These are phyloP conservation scores for Perizoma flavofasciatum DNA, from an alignment of 2,888 invertebrate genomes.

Conservation along the genomic window DNA sequence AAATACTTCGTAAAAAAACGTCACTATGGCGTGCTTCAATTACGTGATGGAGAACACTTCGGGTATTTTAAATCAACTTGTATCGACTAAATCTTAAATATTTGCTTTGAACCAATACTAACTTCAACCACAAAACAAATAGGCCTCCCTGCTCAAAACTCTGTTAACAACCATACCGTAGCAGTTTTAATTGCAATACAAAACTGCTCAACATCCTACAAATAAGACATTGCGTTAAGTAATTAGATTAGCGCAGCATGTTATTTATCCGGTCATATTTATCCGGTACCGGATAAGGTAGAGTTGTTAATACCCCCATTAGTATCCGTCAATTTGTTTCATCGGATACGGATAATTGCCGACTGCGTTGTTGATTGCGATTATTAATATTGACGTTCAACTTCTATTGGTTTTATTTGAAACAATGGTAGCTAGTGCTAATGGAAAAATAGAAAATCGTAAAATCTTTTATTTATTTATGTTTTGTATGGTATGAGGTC, in stretches of 20 bases:
- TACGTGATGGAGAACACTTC: too few relatives aligned
- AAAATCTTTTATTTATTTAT: too few relatives aligned
- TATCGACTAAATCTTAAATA: too few relatives aligned
- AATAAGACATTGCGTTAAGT: constrained; percentile 81
- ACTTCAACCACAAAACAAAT: constrained; percentile 47
- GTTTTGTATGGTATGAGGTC: too few relatives aligned
- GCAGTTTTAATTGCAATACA: constrained; percentile 71
- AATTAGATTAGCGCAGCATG: constrained; percentile 78
- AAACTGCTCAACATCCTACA: constrained; percentile 49
- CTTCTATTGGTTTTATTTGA: constrained; percentile 24
- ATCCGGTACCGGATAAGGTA: constrained; percentile 39
- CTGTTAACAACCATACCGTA: constrained; percentile 65
- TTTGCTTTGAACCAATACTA: too few relatives aligned
- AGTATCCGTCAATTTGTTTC: constrained; percentile 52
- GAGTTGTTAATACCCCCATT: constrained; percentile 58
- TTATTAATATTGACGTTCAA: constrained; percentile 26
- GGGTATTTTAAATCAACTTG: too few relatives aligned
- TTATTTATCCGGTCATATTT: constrained; percentile 51
- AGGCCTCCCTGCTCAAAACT: constrained; percentile 47
- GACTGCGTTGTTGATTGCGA: constrained; percentile 47
- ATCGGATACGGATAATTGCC: constrained; percentile 58
- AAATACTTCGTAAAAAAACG: too few relatives aligned
- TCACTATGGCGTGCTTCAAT: too few relatives aligned
- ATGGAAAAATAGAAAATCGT: too few relatives aligned
- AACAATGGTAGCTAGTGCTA: neutral